These are phyloP conservation scores for Alectura lathami DNA, from an alignment of 2,113 vertebrate species.

Conservation along the genomic window DNA sequence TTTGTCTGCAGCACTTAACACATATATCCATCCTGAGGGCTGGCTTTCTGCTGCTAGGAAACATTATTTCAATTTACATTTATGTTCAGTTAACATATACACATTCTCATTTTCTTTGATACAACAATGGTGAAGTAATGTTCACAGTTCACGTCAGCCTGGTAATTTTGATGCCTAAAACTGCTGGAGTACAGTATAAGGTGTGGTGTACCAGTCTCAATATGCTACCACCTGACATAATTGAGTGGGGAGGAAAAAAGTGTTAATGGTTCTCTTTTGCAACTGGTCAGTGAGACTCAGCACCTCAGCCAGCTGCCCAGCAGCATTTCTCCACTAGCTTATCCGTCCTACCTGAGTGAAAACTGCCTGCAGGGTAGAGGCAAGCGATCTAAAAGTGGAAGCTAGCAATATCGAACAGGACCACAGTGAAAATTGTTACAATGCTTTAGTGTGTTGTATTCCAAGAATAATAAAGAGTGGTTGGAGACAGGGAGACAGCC, in stretches of 20 bases:
- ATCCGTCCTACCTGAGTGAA: not conserved
- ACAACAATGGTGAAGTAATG: not conserved
- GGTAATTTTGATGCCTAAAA: not conserved
- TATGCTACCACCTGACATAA: not conserved
- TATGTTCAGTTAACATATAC: not conserved
- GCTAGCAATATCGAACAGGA: not conserved
- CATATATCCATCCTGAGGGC: not conserved
- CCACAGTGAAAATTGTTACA: not conserved
- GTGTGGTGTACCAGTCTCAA: not conserved
- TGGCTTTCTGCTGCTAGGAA: constrained; percentile 38
- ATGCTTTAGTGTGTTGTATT: not conserved
- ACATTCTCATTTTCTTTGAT: not conserved
- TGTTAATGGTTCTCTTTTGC: not conserved
- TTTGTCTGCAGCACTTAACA: not conserved
- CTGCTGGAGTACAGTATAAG: not conserved
- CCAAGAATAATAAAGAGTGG: not conserved
- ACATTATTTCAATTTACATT: not conserved
- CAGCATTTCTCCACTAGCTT: not conserved
- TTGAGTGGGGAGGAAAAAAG: not conserved
- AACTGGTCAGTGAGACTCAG: not conserved
- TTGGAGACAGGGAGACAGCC: not conserved
- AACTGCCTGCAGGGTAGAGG: not conserved
- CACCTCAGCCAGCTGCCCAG: not conserved
- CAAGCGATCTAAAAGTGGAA: not conserved
- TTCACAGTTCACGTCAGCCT: not conserved